Percentiles rank a stretch among this genome's conserved stretches.
Evolutionary conservation across 64 coral and sea anemone species (phyloP).

Genomic region (Montipora capricornis): DNA sequence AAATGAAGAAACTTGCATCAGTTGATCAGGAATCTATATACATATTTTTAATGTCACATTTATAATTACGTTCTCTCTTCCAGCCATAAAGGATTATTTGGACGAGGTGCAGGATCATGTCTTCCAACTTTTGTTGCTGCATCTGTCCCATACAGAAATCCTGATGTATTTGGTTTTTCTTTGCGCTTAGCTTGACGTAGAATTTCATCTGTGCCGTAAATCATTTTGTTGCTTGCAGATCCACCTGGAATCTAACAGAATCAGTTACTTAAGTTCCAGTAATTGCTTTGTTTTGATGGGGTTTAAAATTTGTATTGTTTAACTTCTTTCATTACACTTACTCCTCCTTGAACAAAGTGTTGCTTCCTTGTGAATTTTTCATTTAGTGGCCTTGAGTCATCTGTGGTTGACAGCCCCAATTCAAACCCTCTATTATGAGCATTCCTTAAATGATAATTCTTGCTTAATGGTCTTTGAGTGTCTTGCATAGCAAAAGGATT

Average conservation of each 20-base stretch:
- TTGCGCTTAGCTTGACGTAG: slow-evolving; percentile 26
- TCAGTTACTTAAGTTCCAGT: no score
- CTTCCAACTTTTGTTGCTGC: slow-evolving; percentile 88
- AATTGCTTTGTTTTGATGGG: no score
- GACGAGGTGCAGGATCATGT: slow-evolving; percentile 37
- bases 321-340: background rate
- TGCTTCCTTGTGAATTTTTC: slow-evolving; percentile 45
- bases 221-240: slow-evolving; percentile 84
- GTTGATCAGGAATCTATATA: background rate
- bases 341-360: slow-evolving; percentile 57
- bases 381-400: slow-evolving; percentile 13
- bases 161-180: slow-evolving; percentile 41
- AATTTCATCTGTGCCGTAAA: slow-evolving; percentile 88
- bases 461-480: slow-evolving; percentile 32
- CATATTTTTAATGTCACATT: background rate
- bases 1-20: background rate
- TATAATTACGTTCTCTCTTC: slow-evolving; percentile 73
- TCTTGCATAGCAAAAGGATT: slow-evolving; percentile 16
- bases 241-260: slow-evolving; percentile 80
- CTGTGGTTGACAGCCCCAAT: background rate
- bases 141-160: slow-evolving; percentile 90
- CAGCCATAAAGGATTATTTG: slow-evolving; percentile 77
- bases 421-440: slow-evolving; percentile 51
- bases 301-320: no score
- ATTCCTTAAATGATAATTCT: slow-evolving; percentile 53